phyloP scores from a whole-genome alignment of 2,888 invertebrate genomes.

The Polia nebulosa region DNA sequence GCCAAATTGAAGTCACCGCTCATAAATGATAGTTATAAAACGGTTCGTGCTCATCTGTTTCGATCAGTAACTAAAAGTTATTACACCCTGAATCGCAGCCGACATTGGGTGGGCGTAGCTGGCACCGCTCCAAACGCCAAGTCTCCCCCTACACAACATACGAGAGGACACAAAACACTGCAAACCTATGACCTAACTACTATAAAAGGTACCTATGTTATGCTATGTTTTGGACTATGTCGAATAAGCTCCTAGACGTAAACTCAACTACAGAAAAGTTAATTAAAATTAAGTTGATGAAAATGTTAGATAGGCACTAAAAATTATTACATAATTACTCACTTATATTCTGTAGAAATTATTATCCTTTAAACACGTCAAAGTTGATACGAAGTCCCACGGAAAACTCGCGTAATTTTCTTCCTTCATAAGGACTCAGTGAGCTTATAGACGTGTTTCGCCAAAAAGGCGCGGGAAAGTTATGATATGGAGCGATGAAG shows the following conservation, averaged over 20 bases:
- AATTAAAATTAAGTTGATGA: not conserved
- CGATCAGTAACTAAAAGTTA: constrained; percentile 55
- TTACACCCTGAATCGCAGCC: constrained; percentile 51
- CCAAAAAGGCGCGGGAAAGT: constrained; percentile 75
- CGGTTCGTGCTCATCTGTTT: constrained; percentile 49
- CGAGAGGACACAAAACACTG: constrained; percentile 10
- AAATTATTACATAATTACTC: constrained; percentile 66
- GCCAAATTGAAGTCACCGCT: constrained; percentile 6
- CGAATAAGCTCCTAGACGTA: not conserved
- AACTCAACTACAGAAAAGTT: not conserved
- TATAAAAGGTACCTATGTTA: not conserved
- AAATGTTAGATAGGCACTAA: not conserved
- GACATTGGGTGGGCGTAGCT: constrained; percentile 44
- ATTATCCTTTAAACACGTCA: constrained; percentile 82
- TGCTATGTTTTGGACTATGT: not conserved
- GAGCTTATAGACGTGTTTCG: constrained; percentile 68
- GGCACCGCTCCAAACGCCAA: constrained; percentile 54
- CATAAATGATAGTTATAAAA: constrained; percentile 41
- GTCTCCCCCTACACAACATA: constrained; percentile 43
- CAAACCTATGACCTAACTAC: constrained; percentile 36
- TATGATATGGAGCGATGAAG: constrained; percentile 50
- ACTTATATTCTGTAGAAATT: constrained; percentile 87
- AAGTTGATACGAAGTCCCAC: constrained; percentile 76
- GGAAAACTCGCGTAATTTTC: constrained; percentile 75
- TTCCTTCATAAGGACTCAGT: constrained; percentile 86